phyloP scores from a whole-genome alignment of 2,888 invertebrate species.

The Beris chalybata region DNA sequence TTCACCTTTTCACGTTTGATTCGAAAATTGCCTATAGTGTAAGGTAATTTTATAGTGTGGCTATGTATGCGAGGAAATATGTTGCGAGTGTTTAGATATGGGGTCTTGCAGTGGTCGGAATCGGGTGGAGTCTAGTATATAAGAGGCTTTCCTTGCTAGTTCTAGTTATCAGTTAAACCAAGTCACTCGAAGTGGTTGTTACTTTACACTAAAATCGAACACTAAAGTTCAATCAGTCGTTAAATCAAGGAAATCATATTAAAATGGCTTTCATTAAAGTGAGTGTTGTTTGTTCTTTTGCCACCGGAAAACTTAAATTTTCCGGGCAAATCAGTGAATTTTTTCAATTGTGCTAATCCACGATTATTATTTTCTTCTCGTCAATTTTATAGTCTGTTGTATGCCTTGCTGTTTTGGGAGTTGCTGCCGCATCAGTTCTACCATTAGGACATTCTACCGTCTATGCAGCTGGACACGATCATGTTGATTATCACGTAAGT shows the following conservation, averaged over 20 bases:
- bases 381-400: conserved; percentile 50
- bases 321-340: too few relatives aligned
- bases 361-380: conserved; percentile 31
- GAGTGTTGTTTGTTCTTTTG: conserved; percentile 45
- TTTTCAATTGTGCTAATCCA: neutral
- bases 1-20: neutral
- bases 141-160: conserved; percentile 56
- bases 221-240: conserved; percentile 38
- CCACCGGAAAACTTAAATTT: too few relatives aligned
- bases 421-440: conserved; percentile 54
- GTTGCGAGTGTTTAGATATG: conserved; percentile 28
- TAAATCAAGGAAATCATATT: conserved; percentile 32
- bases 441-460: conserved; percentile 46
- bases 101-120: conserved; percentile 32
- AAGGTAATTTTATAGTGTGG: neutral
- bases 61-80: conserved; percentile 23
- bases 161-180: conserved; percentile 58
- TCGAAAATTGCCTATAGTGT: conserved; percentile 12
- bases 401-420: conserved; percentile 54
- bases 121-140: conserved; percentile 57
- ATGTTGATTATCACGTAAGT: conserved; percentile 56
- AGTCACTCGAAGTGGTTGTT: conserved; percentile 51
- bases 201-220: conserved; percentile 36
- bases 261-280: conserved; percentile 58
- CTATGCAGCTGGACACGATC: conserved; percentile 46